phyloP scores from a whole-genome alignment of 2,113 vertebrate species.

The Okapia johnstoni region DNA sequence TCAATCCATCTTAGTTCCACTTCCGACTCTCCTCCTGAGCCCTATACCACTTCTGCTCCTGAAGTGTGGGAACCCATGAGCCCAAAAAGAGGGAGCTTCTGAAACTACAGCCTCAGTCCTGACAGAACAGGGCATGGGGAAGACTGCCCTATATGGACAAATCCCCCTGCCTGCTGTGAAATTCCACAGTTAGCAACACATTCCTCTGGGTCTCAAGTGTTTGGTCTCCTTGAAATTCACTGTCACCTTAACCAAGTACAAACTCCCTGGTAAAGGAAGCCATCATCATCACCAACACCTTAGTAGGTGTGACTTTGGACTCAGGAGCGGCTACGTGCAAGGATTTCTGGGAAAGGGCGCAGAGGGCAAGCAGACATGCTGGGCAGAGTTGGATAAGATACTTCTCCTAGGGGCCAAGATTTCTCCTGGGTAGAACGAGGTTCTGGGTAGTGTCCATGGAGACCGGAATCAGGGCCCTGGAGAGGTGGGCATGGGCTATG shows the following conservation, averaged over 20 bases:
- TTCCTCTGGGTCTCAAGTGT: not conserved
- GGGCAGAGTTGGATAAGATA: accelerated
- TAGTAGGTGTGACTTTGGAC: not conserved
- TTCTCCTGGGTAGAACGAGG: not conserved
- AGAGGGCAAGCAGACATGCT: accelerated
- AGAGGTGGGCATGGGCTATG: accelerated
- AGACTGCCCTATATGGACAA: not conserved
- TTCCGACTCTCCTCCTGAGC: accelerated
- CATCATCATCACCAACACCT: too few species aligned
- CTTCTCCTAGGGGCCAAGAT: not conserved
- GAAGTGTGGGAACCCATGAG: not conserved
- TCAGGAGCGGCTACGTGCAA: not conserved
- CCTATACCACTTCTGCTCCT: not conserved
- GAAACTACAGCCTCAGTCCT: accelerated
- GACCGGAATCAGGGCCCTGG: not conserved
- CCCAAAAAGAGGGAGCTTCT: not conserved
- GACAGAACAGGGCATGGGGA: not conserved
- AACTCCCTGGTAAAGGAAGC: not conserved
- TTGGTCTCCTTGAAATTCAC: not conserved
- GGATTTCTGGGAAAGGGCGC: not conserved
- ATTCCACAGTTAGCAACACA: not conserved
- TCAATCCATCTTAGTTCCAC: not conserved
- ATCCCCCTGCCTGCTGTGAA: not conserved
- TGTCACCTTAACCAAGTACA: not conserved
- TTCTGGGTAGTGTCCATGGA: not conserved